Base-by-base conservation (phyloP, 2,113 vertebrate species). In the Ursus arctos region DNA sequence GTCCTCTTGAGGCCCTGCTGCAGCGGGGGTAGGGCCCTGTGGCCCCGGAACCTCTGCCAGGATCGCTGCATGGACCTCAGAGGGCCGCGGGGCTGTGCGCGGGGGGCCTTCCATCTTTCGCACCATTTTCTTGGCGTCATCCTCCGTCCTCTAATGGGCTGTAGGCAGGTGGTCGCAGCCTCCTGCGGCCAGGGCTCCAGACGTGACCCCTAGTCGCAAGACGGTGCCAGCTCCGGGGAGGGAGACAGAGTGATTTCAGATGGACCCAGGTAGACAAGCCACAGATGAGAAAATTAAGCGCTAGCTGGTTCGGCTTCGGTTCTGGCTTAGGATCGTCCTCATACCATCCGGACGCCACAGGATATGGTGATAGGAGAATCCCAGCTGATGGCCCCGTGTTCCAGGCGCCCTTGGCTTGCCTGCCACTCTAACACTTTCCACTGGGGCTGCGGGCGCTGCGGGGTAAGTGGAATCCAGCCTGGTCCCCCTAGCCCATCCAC, bases 141-240 rank as follows among this genome's bases (percentile, higher is more conserved):
- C 12, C 43, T 76, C 74, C 7, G 43, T 28, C 72, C 15, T 76
- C 43, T 40, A 40, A 40, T 40, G 43, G 43, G 43, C 7, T 9
- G 72, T 14, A 4, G 7, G 7, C 7, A 0, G 74, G 65, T 6
- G 2, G 24, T 16, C 1, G 74, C 14, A 0, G 24, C 15, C 13
- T 31, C 74, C 43, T 47, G 40, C 12, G 1, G 26, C 21, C 1
- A 43, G 71, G 71, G 12, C 5, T 24, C 14, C 40, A 7, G 0
- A 43, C 12, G 3, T 24, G 71, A 24, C 12, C 12, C 10, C 36
- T 14, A 0, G 22, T 47, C 71, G 7, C 40, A 22, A 4, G 0
- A 74, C 21, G 40, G 71, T 22, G 21, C 67, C 40, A 7, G 22
- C 71, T 76, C 74, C 14, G 0, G 7, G 72, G 14, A 28, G 43